Evolutionary conservation across 2,113 vertebrate species (phyloP).

Genomic region (Sinocyclocheilus anshuiensis): DNA sequence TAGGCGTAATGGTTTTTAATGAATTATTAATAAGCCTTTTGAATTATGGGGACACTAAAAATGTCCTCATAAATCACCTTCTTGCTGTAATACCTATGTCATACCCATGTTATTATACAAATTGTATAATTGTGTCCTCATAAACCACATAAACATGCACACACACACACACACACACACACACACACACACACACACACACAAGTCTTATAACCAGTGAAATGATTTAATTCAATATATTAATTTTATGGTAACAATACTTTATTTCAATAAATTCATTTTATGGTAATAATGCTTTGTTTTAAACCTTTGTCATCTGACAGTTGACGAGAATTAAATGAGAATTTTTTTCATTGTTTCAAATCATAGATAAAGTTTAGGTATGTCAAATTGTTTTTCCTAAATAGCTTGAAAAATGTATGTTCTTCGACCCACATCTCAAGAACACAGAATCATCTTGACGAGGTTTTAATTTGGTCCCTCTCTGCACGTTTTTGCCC

Average conservation of each 20-base stretch:
- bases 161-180: no score
- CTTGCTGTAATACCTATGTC: no score
- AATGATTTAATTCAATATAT: neutral
- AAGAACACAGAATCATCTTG: neutral
- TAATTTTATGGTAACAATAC: neutral
- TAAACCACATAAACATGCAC: no score
- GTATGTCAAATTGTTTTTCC: neutral
- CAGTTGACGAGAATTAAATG: no score
- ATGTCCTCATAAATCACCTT: no score
- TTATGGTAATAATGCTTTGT: neutral
- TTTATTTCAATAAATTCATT: neutral
- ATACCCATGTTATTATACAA: no score
- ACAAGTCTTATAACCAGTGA: neutral
- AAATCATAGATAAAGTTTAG: neutral
- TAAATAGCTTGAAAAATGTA: neutral
- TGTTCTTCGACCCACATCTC: neutral
- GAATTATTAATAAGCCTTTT: no score
- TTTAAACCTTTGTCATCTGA: neutral
- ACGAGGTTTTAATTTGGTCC: neutral
- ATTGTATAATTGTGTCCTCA: no score
- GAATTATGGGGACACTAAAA: no score
- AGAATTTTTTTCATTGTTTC: no score
- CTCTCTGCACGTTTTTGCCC: conserved; percentile 2
- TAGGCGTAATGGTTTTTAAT: no score
- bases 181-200: neutral